These are phyloP conservation scores for Zophobas morio DNA, from an alignment of 1,140 invertebrate genomes.

Conservation along the genomic window DNA sequence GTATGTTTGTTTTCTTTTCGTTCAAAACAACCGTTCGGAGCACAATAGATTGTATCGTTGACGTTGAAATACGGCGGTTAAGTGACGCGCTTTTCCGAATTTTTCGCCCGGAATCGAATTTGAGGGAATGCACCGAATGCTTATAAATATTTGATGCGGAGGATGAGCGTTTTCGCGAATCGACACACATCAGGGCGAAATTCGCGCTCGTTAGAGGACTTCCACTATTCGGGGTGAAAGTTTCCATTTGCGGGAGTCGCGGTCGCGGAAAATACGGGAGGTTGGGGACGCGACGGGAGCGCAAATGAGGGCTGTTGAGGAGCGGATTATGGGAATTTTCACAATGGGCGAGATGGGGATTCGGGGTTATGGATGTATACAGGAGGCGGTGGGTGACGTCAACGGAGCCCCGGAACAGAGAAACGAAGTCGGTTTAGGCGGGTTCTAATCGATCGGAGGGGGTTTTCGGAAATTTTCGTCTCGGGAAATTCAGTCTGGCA, in stretches of 20 bases:
- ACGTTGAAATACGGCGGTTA: constrained; percentile 26
- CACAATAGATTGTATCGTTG: constrained; percentile 35
- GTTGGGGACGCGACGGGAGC: too few species aligned
- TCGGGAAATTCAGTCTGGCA: too few species aligned
- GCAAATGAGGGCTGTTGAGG: too few species aligned
- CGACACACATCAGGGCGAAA: constrained; percentile 25
- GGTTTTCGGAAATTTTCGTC: too few species aligned
- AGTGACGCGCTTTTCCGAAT: constrained; percentile 21
- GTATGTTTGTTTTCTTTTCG: constrained; percentile 32
- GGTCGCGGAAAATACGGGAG: too few species aligned
- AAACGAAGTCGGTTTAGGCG: too few species aligned
- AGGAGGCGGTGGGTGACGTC: too few species aligned
- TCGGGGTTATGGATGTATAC: too few species aligned
- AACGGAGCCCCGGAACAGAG: too few species aligned
- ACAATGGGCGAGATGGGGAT: too few species aligned
- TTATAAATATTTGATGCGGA: constrained; percentile 5
- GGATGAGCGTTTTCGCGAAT: not conserved
- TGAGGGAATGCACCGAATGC: not conserved
- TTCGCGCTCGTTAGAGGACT: constrained; percentile 10
- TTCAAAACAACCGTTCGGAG: constrained; percentile 32
- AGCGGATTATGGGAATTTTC: too few species aligned
- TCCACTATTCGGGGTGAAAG: constrained; percentile 19
- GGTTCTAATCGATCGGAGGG: too few species aligned
- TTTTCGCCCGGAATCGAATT: not conserved
- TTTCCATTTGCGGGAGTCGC: constrained; percentile 34